Evolutionary conservation across 2,797 vertebrate genomes (phyloP).

Genomic region (Pseudocheirus occidentalis): DNA sequence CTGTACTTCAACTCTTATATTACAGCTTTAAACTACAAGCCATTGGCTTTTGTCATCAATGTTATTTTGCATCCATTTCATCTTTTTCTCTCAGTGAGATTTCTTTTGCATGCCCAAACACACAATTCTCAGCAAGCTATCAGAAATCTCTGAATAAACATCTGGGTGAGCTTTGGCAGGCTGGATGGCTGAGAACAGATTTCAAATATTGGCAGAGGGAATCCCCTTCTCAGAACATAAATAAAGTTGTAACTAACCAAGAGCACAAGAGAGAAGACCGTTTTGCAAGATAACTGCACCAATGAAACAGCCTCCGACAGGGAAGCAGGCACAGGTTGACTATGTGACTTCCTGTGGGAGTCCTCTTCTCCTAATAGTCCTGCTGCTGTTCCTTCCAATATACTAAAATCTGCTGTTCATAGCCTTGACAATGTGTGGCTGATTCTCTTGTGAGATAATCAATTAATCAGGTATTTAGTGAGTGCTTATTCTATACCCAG

Average conservation of each 20-base stretch:
- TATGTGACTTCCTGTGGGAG: background rate
- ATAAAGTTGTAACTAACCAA: background rate
- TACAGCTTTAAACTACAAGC: background rate
- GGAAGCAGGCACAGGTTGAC: background rate
- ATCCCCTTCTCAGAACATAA: background rate
- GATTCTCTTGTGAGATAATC: background rate
- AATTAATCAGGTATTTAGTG: background rate
- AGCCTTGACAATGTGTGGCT: background rate
- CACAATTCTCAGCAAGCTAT: background rate
- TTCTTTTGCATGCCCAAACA: background rate
- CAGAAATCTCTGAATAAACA: slow-evolving; percentile 25
- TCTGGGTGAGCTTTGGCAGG: background rate
- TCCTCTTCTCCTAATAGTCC: rapidly evolving
- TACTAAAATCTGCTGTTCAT: background rate
- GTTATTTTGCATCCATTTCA: slow-evolving; percentile 24
- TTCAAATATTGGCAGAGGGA: slow-evolving; percentile 44
- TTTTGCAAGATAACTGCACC: background rate
- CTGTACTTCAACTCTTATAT: background rate
- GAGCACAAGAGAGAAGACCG: background rate
- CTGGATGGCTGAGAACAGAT: slow-evolving; percentile 16
- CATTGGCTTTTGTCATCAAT: background rate
- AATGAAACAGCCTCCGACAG: background rate
- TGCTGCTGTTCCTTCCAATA: background rate
- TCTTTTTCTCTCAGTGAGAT: background rate
- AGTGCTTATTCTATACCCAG: background rate